Evolutionary conservation across 2,113 vertebrate genomes (phyloP).

Genomic region (Nettapus auritus): DNA sequence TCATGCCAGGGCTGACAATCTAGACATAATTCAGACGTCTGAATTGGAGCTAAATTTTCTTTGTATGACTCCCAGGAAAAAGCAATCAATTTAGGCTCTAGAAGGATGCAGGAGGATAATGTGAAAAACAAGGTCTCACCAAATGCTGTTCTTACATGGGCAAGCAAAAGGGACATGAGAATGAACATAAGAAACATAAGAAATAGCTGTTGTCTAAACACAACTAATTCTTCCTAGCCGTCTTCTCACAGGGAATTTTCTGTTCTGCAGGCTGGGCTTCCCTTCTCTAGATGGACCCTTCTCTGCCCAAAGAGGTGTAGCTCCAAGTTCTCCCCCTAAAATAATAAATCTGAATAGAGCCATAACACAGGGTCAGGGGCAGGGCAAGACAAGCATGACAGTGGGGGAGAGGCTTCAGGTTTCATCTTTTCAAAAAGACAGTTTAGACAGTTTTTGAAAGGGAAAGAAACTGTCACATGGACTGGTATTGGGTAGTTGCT

Average conservation of each 20-base stretch:
- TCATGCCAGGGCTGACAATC: background rate
- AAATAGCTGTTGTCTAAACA: no score
- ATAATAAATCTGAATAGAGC: background rate
- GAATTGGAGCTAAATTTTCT: background rate
- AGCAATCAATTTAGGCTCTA: background rate
- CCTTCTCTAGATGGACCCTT: background rate
- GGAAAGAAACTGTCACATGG: background rate
- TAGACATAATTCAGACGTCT: background rate
- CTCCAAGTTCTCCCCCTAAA: background rate
- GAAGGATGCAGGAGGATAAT: background rate
- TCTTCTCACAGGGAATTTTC: rapidly evolving
- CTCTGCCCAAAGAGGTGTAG: background rate
- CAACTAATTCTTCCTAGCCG: background rate
- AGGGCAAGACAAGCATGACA: background rate
- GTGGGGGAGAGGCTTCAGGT: background rate
- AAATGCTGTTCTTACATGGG: background rate
- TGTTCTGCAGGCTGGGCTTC: background rate
- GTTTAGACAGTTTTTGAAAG: background rate
- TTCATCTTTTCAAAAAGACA: background rate
- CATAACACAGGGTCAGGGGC: background rate
- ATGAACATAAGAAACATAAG: no score
- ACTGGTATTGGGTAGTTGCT: background rate
- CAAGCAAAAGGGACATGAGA: no score
- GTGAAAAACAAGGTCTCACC: background rate
- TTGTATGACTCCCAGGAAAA: background rate